These are phyloP conservation scores for Tauraco hartlaubi DNA, from an alignment of 2,797 vertebrate genomes.

Conservation along the genomic window DNA sequence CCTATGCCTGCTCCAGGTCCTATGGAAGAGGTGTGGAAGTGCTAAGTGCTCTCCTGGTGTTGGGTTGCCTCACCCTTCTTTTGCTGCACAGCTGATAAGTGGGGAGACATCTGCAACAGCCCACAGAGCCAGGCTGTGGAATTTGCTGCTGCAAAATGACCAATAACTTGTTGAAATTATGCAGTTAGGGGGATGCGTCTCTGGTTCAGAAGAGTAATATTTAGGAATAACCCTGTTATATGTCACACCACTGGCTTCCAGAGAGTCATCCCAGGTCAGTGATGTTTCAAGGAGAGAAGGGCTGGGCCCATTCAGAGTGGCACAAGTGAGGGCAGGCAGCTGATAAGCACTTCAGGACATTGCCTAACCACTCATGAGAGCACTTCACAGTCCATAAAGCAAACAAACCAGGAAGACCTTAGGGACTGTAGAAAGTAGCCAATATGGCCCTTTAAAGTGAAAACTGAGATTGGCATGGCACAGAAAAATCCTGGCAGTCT, in stretches of 20 bases:
- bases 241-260: not conserved
- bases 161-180: not conserved
- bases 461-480: not conserved
- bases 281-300: not conserved
- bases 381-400: not conserved
- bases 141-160: not conserved
- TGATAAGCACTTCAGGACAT: not conserved
- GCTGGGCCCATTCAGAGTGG: not conserved
- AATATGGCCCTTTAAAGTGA: not conserved
- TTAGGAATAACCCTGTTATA: not conserved
- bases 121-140: not conserved
- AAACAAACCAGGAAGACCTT: not conserved
- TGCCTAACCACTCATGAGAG: not conserved
- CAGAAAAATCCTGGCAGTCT: not conserved
- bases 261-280: not conserved
- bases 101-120: not conserved
- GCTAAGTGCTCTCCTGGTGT: not conserved
- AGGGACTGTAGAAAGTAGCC: not conserved
- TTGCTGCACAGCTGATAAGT: not conserved
- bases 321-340: not conserved
- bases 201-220: not conserved
- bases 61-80: not conserved
- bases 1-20: not conserved
- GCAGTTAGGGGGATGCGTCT: not conserved
- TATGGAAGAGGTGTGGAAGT: not conserved